phyloP scores from a whole-genome alignment of 2,113 vertebrate species.

The Planiliza haematocheilus region DNA sequence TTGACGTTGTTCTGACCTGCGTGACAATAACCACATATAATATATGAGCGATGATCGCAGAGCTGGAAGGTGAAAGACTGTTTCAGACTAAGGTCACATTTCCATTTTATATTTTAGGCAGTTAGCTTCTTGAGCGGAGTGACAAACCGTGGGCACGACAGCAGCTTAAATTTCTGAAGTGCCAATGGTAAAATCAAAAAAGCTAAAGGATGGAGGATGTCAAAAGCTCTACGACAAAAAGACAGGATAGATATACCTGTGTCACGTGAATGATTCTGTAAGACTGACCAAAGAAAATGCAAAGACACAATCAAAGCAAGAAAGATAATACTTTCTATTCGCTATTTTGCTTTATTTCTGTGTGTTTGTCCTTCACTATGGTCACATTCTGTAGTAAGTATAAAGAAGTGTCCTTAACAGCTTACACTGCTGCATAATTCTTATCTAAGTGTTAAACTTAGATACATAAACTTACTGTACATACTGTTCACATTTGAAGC shows the following conservation, averaged over 20 bases:
- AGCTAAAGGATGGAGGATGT: slow-evolving; percentile 26
- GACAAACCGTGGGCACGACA: slow-evolving; percentile 41
- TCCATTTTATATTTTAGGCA: slow-evolving; percentile 54
- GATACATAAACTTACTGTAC: too few species aligned
- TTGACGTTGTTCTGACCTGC: slow-evolving; percentile 48
- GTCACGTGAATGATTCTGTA: slow-evolving; percentile 26
- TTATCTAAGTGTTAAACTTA: too few species aligned
- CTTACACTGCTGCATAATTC: too few species aligned
- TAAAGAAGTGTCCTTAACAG: too few species aligned
- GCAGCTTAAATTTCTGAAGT: slow-evolving; percentile 40
- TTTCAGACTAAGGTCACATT: slow-evolving; percentile 48
- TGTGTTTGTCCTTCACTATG: neutral
- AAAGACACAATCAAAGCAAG: slow-evolving; percentile 3
- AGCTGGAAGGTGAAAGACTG: slow-evolving; percentile 41
- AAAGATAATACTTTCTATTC: too few species aligned
- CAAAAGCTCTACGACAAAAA: slow-evolving; percentile 37
- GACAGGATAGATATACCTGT: slow-evolving; percentile 3
- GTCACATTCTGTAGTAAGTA: neutral
- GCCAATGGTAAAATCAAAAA: slow-evolving; percentile 17
- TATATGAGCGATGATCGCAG: slow-evolving; percentile 25
- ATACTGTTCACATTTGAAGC: too few species aligned
- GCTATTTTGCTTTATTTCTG: neutral
- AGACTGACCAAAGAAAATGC: slow-evolving; percentile 18
- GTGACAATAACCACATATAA: slow-evolving; percentile 9
- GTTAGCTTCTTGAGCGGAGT: slow-evolving; percentile 32